Evolutionary conservation across 2,888 invertebrate species (phyloP), one percentile per base, ranked within the genome.

Genomic region (Ichneumoninae sp.): DNA sequence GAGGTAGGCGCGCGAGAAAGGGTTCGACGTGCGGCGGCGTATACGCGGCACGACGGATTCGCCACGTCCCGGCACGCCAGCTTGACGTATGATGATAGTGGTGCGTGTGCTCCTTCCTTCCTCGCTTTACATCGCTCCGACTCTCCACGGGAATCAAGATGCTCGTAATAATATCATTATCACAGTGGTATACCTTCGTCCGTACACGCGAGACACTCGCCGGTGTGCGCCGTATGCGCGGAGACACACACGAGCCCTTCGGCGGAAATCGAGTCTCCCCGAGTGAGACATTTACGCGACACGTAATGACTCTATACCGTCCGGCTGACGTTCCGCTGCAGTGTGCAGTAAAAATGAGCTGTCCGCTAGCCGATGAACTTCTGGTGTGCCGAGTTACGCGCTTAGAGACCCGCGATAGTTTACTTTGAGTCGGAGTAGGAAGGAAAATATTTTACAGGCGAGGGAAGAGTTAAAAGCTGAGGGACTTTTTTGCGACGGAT

Each of bases 101-200:
- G 88, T 90, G 73, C 69, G 81, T 63, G 76, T 47, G 83, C 40
- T 70, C 30, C 83, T 68, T 84, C 68, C 82, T 85, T 75, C 57
- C 82, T 85, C 84, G 75, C 65, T 85, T 75, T 44, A 82, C 66
- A 66, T 79, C 66, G 69, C 73, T 79, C 57, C 76, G 63, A 63
- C 63, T 69, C 87, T 83, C 85, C 89, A 88, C 86, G 88, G 88
- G 91, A 93, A 93, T 93, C 93, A 92, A 92, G 91, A 91, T 92
- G 91, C 90, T 91, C 90, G 91, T 93, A 93, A 93, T 93, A 93
- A 93, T 93, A 93, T 93, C 93, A 93, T 93, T 92, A 93, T 93
- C 92, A 89, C 92, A 92, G 92, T 91, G 92, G 92, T 90, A 90
- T 88, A 88, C 88, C 89, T 50, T 30, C 78, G 44, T 36, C 13